Base-by-base conservation (phyloP, 2,797 vertebrate genomes). In the Otus scops region DNA sequence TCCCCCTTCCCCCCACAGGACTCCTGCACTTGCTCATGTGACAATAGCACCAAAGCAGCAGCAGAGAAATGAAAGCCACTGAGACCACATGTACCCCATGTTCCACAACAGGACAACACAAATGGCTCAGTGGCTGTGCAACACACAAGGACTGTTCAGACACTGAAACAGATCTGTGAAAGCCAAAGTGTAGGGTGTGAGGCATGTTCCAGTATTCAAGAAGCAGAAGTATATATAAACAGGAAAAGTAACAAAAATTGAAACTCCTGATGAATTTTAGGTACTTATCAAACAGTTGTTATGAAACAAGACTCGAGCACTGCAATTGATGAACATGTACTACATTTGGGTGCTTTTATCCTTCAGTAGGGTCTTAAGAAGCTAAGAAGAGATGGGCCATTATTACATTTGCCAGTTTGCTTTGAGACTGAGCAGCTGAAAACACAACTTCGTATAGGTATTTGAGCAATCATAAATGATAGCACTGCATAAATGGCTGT, bases 121-220 rank as follows among this genome's bases (percentile, higher is more conserved):
- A 14, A 9, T 5, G 16, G 10, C n/a, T 51, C 6, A 0, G 16
- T 3, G 14, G 21, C 48, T 19, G 17, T 13, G 28, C 43, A n/a
- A 38, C 3, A 3, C 9, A 2, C 0, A 1, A 64, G 20, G 39
- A 30, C n/a, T 3, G 0, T 51, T 41, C 17, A 26, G 43, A 21
- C 0, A 0, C 54, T 22, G 11, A 39, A 67, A 67, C 8, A 38
- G 54, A 84, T 15, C 24, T 3, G 0, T 53, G 30, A 47, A 48
- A 38, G 50, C 51, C 20, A 61, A 77, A 20, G 12, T 4, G 15
- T 17, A 79, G 43, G 19, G 14, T 43, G 11, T 11, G 43, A 83
- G 38, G 50, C 10, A 6, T 7, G 2, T 59, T 77, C 16, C 12
- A 13, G 30, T 24, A 41, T 78, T 50, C 38, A 45, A 27, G 38